Conservation (phyloP, 1,140 invertebrate genomes). For the Procambarus virginalis region DNA sequence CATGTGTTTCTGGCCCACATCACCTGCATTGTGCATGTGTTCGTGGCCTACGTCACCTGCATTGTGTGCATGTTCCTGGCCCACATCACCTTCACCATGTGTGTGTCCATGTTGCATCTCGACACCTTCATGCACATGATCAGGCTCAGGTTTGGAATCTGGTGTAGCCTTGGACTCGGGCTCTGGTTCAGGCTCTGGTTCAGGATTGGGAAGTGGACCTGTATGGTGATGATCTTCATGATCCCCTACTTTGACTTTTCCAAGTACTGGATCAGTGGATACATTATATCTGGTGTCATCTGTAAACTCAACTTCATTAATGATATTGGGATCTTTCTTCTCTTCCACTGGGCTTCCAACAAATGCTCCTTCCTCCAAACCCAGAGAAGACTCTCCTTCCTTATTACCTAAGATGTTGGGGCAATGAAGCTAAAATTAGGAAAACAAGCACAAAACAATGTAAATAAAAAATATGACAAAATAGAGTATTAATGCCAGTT, state of each 20-base stretch:
- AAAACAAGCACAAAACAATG: not conserved
- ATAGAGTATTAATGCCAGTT: no score
- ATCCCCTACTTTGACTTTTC: slow-evolving; percentile 9
- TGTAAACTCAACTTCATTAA: slow-evolving; percentile 45
- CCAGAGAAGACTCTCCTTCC: not conserved
- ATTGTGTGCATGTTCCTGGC: not conserved
- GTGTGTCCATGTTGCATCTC: not conserved
- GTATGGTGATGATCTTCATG: slow-evolving; percentile 33
- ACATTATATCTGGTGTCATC: slow-evolving; percentile 51
- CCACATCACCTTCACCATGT: not conserved
- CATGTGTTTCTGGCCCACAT: not conserved
- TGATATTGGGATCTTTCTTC: not conserved
- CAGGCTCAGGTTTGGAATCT: slow-evolving; percentile 27
- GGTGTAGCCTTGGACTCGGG: slow-evolving; percentile 12
- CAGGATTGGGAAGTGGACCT: not conserved
- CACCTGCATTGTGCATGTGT: not conserved
- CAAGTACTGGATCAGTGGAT: slow-evolving; percentile 2
- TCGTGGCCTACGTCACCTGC: not conserved
- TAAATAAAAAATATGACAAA: not conserved
- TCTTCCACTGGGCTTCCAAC: slow-evolving; percentile 17
- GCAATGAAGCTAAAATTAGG: not conserved
- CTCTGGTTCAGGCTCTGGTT: slow-evolving; percentile 17
- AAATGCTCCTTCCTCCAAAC: slow-evolving; percentile 34
- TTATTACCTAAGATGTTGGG: not conserved
- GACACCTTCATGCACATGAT: not conserved